Conservation (phyloP, 2,888 invertebrate genomes). For the Balanococcus diminutus region DNA sequence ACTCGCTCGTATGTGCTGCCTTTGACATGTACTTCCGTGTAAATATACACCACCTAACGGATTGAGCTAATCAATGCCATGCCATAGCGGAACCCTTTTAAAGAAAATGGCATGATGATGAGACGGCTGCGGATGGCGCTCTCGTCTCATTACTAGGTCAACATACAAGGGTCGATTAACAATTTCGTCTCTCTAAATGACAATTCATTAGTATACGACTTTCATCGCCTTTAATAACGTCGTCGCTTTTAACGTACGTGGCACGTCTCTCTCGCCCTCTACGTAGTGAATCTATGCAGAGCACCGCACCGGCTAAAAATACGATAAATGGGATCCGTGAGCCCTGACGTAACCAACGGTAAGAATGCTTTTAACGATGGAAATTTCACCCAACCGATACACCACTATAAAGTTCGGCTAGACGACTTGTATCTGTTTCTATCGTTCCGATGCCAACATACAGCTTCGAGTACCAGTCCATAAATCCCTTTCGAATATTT, state of each 20-base stretch:
- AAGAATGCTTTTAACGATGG: constrained; percentile 24
- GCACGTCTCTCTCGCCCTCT: too few species aligned
- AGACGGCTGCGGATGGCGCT: too few species aligned
- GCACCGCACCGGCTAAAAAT: background rate
- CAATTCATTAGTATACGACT: constrained; percentile 14
- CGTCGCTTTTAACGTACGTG: background rate
- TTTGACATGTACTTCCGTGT: background rate
- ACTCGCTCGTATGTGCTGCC: background rate
- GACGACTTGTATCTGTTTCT: background rate
- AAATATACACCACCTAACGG: constrained; percentile 10
- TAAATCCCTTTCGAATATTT: constrained; percentile 17
- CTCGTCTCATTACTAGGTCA: constrained; percentile 7
- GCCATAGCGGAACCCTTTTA: constrained; percentile 10
- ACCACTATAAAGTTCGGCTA: background rate
- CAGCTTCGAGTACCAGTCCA: background rate
- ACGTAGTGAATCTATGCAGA: background rate
- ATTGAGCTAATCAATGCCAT: background rate
- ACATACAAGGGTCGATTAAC: background rate
- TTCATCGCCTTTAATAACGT: constrained; percentile 27
- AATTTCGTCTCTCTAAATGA: constrained; percentile 14
- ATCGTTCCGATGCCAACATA: background rate
- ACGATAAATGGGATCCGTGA: background rate
- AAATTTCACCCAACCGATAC: background rate
- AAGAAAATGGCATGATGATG: too few species aligned
- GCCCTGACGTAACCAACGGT: background rate